phyloP scores from a whole-genome alignment of 2,888 invertebrate genomes.

The Polydrusus tereticollis region DNA sequence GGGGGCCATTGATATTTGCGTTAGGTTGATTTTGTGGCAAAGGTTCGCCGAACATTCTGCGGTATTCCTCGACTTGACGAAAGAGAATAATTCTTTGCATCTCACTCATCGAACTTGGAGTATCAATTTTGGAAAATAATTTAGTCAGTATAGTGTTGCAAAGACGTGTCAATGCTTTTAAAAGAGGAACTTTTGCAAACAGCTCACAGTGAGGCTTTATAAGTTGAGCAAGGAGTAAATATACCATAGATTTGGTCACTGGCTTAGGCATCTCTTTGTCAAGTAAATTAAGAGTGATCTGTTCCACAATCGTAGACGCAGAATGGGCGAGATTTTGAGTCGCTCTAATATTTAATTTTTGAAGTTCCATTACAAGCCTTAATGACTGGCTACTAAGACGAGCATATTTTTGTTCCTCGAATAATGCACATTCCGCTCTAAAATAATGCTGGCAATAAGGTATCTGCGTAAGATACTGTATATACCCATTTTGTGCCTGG shows the following conservation, averaged over 20 bases:
- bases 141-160: background rate
- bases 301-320: constrained; percentile 1
- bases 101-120: background rate
- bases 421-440: constrained; percentile 10
- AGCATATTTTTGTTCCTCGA: constrained; percentile 16
- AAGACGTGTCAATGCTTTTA: constrained; percentile 2
- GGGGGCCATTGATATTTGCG: background rate
- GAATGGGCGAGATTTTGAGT: background rate
- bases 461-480: background rate
- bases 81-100: background rate
- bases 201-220: background rate
- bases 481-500: constrained; percentile 13
- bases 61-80: constrained; percentile 2
- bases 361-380: constrained; percentile 7
- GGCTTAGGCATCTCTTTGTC: constrained; percentile 17
- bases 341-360: constrained; percentile 15
- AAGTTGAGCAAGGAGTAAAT: constrained; percentile 21
- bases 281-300: background rate
- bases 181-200: constrained; percentile 15
- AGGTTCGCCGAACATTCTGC: background rate
- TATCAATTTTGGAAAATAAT: background rate
- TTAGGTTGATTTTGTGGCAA: background rate
- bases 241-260: constrained; percentile 13
- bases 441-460: constrained; percentile 7
- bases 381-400: constrained; percentile 19